Conservation (phyloP, 2,113 vertebrate species). For the Xenopus borealis region DNA sequence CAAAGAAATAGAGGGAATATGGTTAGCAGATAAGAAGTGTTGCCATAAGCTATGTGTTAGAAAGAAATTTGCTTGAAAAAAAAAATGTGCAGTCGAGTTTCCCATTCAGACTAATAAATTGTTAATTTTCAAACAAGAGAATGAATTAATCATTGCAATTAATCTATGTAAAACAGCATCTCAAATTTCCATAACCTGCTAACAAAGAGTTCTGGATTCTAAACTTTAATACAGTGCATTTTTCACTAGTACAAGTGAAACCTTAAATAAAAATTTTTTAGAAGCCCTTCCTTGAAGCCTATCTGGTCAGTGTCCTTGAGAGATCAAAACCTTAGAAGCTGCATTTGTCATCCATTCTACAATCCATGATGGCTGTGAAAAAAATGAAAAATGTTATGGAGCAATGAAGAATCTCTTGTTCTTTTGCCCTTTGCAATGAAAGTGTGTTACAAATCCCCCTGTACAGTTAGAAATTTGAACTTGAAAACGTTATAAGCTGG, state of each 20-base stretch:
- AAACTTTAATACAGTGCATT: constrained; percentile 18
- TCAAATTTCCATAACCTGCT: constrained; percentile 30
- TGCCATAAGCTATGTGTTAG: constrained; percentile 32
- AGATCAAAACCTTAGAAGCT: constrained; percentile 33
- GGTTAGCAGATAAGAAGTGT: constrained; percentile 41
- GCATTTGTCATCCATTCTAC: constrained; percentile 39
- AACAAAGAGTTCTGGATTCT: constrained; percentile 23
- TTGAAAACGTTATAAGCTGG: too few relatives aligned
- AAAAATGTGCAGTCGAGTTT: constrained; percentile 25
- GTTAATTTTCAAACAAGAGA: constrained; percentile 42
- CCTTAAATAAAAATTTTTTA: background rate
- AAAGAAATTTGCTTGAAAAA: constrained; percentile 31
- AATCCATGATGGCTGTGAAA: constrained; percentile 28
- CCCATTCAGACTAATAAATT: constrained; percentile 41
- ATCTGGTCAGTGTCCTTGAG: constrained; percentile 38
- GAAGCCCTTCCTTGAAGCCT: background rate
- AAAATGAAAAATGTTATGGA: constrained; percentile 30
- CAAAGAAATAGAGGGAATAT: constrained; percentile 40
- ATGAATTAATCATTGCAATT: constrained; percentile 42
- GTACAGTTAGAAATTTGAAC: background rate
- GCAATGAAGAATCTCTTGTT: constrained; percentile 25
- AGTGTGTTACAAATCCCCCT: constrained; percentile 20
- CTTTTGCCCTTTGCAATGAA: constrained; percentile 38
- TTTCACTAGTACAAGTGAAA: background rate
- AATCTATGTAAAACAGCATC: constrained; percentile 44